These are phyloP conservation scores for Palythoa caribaeorum DNA, from an alignment of 92 coral and sea anemone genomes.

Conservation along the genomic window DNA sequence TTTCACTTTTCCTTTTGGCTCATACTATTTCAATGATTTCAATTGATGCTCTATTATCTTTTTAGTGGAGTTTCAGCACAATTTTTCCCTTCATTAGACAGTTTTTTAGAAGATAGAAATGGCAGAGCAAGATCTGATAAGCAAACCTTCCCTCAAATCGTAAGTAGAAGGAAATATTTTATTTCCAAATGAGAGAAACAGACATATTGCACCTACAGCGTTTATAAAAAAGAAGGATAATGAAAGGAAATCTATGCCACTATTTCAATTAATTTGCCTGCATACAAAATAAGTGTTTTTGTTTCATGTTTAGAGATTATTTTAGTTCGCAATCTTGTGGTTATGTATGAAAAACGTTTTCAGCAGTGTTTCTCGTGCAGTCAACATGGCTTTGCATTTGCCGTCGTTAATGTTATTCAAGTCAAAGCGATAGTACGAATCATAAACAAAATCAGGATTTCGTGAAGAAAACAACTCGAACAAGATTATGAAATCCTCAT, in stretches of 20 bases:
- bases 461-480: constrained; percentile 50
- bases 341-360: constrained; percentile 1
- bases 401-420: constrained; percentile 40
- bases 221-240: background rate
- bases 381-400: constrained; percentile 34
- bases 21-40: too few species aligned
- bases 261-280: too few species aligned
- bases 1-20: too few species aligned
- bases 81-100: too few species aligned
- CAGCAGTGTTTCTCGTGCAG: constrained; percentile 19
- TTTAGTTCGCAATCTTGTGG: background rate
- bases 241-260: background rate
- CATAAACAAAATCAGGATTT: constrained; percentile 47
- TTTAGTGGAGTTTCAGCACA: too few species aligned
- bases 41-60: too few species aligned
- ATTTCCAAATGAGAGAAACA: constrained; percentile 37
- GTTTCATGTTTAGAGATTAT: constrained; percentile 2
- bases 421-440: constrained; percentile 47
- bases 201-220: constrained; percentile 37
- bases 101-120: background rate
- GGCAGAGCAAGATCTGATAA: constrained; percentile 29
- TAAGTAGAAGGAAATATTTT: constrained; percentile 28
- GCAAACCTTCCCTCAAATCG: constrained; percentile 48
- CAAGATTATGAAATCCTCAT: constrained; percentile 48
- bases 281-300: constrained; percentile 4